Base-by-base conservation (phyloP, 2,797 vertebrate genomes). In the Labroides dimidiatus region DNA sequence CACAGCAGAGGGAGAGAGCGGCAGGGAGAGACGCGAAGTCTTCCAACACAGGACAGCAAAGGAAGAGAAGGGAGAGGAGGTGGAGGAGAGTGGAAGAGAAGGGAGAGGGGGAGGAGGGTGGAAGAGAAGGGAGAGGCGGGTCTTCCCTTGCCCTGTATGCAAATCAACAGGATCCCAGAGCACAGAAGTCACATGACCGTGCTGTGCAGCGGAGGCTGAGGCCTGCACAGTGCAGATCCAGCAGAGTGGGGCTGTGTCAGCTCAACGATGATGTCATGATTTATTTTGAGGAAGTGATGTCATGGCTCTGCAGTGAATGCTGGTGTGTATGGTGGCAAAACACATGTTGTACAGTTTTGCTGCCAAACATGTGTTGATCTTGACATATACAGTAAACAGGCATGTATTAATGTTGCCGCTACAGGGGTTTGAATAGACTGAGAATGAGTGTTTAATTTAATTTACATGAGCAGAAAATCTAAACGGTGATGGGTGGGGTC, bases 201-300 rank as follows among this genome's bases (percentile, higher is more conserved):
- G 8, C 60, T 9, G 50, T 49, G 50, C 24, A n/a, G 50, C 4
- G 79, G 75, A 85, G 68, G 88, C 77, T 81, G 87, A 77, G 78
- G 71, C 84, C 76, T 78, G 84, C 84, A 84, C 70, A 57, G 61
- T 19, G 48, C 83, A 54, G 76, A 83, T 83, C 82, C 70, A 78
- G 83, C 78, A 65, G 51, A 81, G 81, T n/a, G 78, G 85, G 85
- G 84, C 81, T 85, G 72, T 89, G 82, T 85, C 78, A 86, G 85
- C 86, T 84, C 71, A 54, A 87, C 81, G 47, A 91, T 94, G 93
- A 95, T 93, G 91, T 94, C 93, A 94, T 94, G 84, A 85, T 93
- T 93, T 94, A 94, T 94, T 94, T 95, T 93, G 88, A 94, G 94
- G 88, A 87, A 87, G 86, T 92, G 93, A 92, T 92, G 92, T 95